A percentile compares a stretch with the other conserved stretches of the same genome.
phyloP scores from a whole-genome alignment of 1,140 invertebrate genomes.

The Zophobas atratus region DNA sequence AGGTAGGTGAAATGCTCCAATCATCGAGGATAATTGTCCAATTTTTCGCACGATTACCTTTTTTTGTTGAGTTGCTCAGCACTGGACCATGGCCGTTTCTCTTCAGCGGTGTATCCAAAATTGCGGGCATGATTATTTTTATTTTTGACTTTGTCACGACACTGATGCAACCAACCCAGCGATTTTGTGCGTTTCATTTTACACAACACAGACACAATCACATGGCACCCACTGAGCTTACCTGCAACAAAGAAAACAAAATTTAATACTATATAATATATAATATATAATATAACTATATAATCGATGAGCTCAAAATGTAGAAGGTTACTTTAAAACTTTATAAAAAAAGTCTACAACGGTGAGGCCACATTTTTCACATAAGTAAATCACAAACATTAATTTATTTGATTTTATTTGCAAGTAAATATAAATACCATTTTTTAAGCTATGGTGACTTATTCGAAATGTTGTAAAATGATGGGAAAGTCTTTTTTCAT shows the following conservation, averaged over 20 bases:
- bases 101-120: slow-evolving; percentile 13
- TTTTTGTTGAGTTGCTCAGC: slow-evolving; percentile 34
- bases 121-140: slow-evolving; percentile 5
- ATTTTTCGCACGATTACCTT: slow-evolving; percentile 32
- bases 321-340: too few species aligned
- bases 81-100: slow-evolving; percentile 20
- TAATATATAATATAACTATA: too few species aligned
- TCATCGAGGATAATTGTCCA: slow-evolving; percentile 15
- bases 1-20: neutral
- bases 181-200: slow-evolving; percentile 41
- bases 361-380: too few species aligned
- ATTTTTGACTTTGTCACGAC: slow-evolving; percentile 33
- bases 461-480: too few species aligned
- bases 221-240: slow-evolving; percentile 14
- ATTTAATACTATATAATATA: neutral
- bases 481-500: too few species aligned
- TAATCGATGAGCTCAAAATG: too few species aligned
- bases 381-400: too few species aligned
- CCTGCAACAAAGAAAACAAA: slow-evolving; percentile 10
- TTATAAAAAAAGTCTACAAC: too few species aligned
- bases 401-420: too few species aligned
- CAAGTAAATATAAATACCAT: too few species aligned
- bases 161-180: slow-evolving; percentile 40
- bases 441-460: too few species aligned
- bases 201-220: slow-evolving; percentile 14